These are phyloP conservation scores for Muschampia plurimacula DNA, from an alignment of 2,888 invertebrate species.

Conservation along the genomic window DNA sequence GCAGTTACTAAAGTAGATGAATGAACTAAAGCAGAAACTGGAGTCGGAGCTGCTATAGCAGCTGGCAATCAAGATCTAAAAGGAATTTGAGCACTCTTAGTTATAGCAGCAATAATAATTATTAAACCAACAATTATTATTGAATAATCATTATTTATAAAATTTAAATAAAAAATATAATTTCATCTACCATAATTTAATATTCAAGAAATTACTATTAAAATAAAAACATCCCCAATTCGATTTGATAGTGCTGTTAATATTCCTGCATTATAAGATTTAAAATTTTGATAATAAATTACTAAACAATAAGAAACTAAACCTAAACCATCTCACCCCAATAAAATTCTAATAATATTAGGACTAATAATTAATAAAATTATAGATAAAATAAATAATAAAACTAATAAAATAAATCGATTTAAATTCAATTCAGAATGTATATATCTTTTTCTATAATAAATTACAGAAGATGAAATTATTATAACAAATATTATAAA, in stretches of 20 bases:
- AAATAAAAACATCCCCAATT: slow-evolving; percentile 89
- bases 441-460: slow-evolving; percentile 88
- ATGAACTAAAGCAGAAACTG: slow-evolving; percentile 76
- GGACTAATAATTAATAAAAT: slow-evolving; percentile 60
- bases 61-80: slow-evolving; percentile 92
- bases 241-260: slow-evolving; percentile 91
- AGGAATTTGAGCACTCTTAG: slow-evolving; percentile 93
- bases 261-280: slow-evolving; percentile 89
- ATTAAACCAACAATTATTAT: slow-evolving; percentile 75
- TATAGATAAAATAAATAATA: too few relatives aligned
- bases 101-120: slow-evolving; percentile 86
- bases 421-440: slow-evolving; percentile 69
- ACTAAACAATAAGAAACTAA: slow-evolving; percentile 90
- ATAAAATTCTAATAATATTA: slow-evolving; percentile 89
- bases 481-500: slow-evolving; percentile 88
- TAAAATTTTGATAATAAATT: slow-evolving; percentile 89
- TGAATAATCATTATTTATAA: slow-evolving; percentile 72
- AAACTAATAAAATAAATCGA: too few relatives aligned
- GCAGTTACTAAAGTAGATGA: slow-evolving; percentile 93
- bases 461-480: slow-evolving; percentile 88
- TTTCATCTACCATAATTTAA: slow-evolving; percentile 84
- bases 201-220: slow-evolving; percentile 86
- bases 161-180: slow-evolving; percentile 83
- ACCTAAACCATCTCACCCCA: slow-evolving; percentile 91
- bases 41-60: slow-evolving; percentile 92